Percentiles rank a stretch among this genome's conserved stretches.
These are phyloP conservation scores for Clanis bilineata DNA, from an alignment of 2,888 invertebrate species.

Conservation along the genomic window DNA sequence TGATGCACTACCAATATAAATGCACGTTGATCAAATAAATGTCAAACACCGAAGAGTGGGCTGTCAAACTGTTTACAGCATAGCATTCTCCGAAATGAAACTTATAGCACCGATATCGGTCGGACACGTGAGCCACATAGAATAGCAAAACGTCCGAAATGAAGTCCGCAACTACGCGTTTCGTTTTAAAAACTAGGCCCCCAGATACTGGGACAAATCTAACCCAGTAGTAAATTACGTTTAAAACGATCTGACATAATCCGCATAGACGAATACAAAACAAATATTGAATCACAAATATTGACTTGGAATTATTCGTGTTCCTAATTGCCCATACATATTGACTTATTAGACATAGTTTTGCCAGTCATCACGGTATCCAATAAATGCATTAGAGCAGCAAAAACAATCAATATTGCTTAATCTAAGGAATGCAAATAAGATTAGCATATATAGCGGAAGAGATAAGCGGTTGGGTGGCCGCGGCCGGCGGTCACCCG, in stretches of 20 bases:
- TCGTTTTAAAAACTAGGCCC: too few relatives aligned
- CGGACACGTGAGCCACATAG: too few relatives aligned
- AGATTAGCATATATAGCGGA: constrained; percentile 39
- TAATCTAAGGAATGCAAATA: constrained; percentile 15
- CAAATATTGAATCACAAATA: constrained; percentile 1
- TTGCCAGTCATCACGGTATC: neutral
- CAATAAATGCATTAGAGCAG: neutral
- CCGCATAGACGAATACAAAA: neutral
- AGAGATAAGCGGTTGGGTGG: constrained; percentile 37
- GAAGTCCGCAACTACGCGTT: too few relatives aligned
- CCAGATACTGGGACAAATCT: neutral
- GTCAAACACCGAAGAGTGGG: too few relatives aligned
- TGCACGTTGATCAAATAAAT: too few relatives aligned
- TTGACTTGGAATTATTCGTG: neutral
- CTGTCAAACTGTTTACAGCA: too few relatives aligned
- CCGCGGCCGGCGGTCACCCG: constrained; percentile 35
- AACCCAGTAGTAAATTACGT: neutral
- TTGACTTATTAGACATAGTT: neutral
- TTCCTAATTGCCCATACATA: neutral
- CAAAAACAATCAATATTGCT: constrained; percentile 12
- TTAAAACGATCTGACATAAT: neutral
- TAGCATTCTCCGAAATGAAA: too few relatives aligned
- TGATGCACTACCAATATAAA: too few relatives aligned
- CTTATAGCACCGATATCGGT: too few relatives aligned
- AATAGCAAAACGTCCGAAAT: too few relatives aligned